Conservation (phyloP, 1,140 invertebrate genomes). For the Cyclina sinensis region DNA sequence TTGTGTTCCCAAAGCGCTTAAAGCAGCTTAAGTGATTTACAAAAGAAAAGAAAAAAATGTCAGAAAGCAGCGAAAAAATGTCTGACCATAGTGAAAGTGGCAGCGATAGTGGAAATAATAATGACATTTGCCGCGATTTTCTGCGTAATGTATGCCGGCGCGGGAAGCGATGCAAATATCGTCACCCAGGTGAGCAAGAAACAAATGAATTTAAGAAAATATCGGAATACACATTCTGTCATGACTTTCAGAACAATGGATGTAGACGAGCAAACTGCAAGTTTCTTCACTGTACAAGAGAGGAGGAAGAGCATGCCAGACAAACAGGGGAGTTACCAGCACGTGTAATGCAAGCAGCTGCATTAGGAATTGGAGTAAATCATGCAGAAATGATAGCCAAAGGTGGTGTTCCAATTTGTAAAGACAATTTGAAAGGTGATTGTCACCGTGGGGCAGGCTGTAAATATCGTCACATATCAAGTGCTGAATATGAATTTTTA, state of each 20-base stretch:
- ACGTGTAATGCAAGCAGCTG: constrained; percentile 81
- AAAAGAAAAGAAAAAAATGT: constrained; percentile 35
- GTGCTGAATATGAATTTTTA: constrained; percentile 76
- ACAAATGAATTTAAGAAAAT: constrained; percentile 79
- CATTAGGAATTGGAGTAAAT: constrained; percentile 76
- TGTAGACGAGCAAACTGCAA: constrained; percentile 88
- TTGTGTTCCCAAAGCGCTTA: constrained; percentile 32
- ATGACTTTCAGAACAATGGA: constrained; percentile 93
- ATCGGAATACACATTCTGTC: constrained; percentile 91
- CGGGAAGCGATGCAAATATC: constrained; percentile 92
- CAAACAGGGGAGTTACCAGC: constrained; percentile 83
- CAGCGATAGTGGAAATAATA: constrained; percentile 80
- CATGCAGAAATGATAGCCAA: constrained; percentile 77
- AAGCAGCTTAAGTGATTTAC: constrained; percentile 35
- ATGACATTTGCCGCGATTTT: constrained; percentile 89
- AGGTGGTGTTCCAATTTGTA: constrained; percentile 89
- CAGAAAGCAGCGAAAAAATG: constrained; percentile 76
- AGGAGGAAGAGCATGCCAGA: constrained; percentile 93
- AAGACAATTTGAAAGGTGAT: constrained; percentile 92
- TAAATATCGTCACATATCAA: constrained; percentile 83
- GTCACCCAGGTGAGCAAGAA: constrained; percentile 81
- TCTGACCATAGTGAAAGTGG: constrained; percentile 85
- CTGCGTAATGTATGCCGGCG: constrained; percentile 91
- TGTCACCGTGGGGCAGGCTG: constrained; percentile 89
- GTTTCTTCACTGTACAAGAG: constrained; percentile 93